Evolutionary conservation across 2,888 invertebrate genomes (phyloP).

Genomic region (Tromatobia lineatoria): DNA sequence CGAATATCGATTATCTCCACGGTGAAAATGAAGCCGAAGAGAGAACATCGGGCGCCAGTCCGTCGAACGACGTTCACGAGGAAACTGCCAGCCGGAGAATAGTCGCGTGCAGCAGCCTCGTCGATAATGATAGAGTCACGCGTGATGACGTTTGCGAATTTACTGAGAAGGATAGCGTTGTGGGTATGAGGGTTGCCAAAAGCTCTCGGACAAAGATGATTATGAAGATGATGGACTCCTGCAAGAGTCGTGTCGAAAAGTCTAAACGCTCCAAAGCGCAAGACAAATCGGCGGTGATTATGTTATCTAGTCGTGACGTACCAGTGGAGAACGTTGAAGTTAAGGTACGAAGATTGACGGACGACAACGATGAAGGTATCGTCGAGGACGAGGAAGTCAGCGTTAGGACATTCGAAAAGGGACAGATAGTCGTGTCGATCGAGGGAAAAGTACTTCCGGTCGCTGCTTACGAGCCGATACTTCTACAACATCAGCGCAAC

Average conservation of each 20-base stretch:
- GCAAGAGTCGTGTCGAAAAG: conserved; percentile 22
- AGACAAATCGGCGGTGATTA: conserved; percentile 20
- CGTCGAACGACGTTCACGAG: conserved; percentile 12
- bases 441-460: conserved; percentile 81
- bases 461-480: conserved; percentile 72
- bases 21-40: conserved; percentile 45
- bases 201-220: conserved; percentile 80
- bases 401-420: conserved; percentile 82
- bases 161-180: conserved; percentile 83
- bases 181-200: conserved; percentile 84
- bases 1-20: conserved; percentile 44
- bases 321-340: conserved; percentile 69
- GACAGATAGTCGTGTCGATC: conserved; percentile 82
- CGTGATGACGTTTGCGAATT: conserved; percentile 79
- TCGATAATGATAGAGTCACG: not conserved
- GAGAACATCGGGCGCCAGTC: conserved; percentile 4
- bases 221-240: conserved; percentile 17
- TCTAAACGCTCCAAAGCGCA: conserved; percentile 25
- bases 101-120: conserved; percentile 36
- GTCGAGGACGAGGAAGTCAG: conserved; percentile 72
- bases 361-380: conserved; percentile 70
- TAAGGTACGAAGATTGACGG: conserved; percentile 68
- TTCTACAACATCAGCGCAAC: conserved; percentile 39
- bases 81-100: conserved; percentile 56
- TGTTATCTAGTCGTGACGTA: conserved; percentile 37